Base-by-base conservation (phyloP, 64 coral and sea anemone species). In the Montipora sp. region DNA sequence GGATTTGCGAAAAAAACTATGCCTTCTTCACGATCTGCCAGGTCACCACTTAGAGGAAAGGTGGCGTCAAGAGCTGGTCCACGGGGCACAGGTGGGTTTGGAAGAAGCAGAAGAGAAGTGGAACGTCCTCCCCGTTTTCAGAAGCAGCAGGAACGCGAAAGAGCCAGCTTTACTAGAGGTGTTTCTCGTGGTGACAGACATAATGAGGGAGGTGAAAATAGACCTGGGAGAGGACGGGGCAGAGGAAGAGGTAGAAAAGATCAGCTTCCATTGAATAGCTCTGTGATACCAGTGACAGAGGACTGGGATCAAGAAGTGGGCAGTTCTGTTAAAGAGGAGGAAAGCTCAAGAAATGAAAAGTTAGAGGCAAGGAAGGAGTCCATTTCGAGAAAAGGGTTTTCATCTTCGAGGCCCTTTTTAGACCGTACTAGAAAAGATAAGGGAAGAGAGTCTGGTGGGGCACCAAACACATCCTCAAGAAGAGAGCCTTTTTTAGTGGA, bases 401-500 rank as follows among this genome's bases (percentile, higher is more conserved):
- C 72, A 59, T 53, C 15, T 51, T 59, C 75, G 22, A 60, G 72
- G 15, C 58, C 91, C 21, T 59, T 67, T 9, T 77, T 71, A 69
- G 87, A 83, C 15, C 81, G 89, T 22, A 83, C 58, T 14, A 90
- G 88, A 47, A 43, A 50, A 79, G 88, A 94, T 51, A 84, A 89
- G 7, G 71, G 79, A 53, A 79, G 92, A 87, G 95, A 98, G 58
- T 78, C 91, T 78, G 78, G 73, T 59, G 87, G 81, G 6, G 47
- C 83, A 61, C 94, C 85, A 23, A 90, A 77, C 77, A 89, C 75
- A 85, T 81, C 83, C 55, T 92, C 89, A 80, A 89, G 96, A 60
- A 76, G 88, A 57, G 98, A 99, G 88, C 69, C 94, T 99, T 99
- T 99, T 99, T 99, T 99, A 99, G 94, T 77, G 53, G 95, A 99